Conservation (phyloP, 2,888 invertebrate species). For the Agrenia bidenticulata region DNA sequence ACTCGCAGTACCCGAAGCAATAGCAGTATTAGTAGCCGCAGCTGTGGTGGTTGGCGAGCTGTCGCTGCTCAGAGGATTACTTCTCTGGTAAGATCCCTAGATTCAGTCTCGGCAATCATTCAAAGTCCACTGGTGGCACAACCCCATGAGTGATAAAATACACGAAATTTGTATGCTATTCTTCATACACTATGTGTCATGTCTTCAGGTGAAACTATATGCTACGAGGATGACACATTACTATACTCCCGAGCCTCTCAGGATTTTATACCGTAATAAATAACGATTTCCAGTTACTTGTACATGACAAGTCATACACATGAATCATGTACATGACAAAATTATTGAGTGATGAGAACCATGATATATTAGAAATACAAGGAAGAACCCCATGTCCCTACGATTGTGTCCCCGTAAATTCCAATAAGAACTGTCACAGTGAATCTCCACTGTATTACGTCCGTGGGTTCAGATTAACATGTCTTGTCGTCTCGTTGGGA, state of each 20-base stretch:
- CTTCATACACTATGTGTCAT: constrained; percentile 17
- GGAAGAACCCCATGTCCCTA: too few species aligned
- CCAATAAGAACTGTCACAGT: too few species aligned
- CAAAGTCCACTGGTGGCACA: constrained; percentile 52
- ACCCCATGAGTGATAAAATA: constrained; percentile 40
- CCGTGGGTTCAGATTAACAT: too few species aligned
- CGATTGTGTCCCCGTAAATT: too few species aligned
- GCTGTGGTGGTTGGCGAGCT: constrained; percentile 46
- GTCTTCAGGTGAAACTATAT: not conserved
- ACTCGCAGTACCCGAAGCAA: constrained; percentile 9
- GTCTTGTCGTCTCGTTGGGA: too few species aligned
- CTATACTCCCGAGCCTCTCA: not conserved
- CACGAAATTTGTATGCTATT: constrained; percentile 8
- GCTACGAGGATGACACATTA: not conserved
- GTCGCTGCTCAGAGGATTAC: constrained; percentile 47
- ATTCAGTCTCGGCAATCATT: constrained; percentile 48
- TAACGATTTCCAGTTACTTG: constrained; percentile 2
- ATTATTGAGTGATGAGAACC: too few species aligned
- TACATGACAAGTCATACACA: not conserved
- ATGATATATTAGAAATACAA: too few species aligned
- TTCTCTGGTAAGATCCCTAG: constrained; percentile 45
- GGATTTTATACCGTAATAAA: constrained; percentile 9
- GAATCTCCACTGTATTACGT: too few species aligned
- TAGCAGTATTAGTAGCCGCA: constrained; percentile 18
- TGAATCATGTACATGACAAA: too few species aligned